These are phyloP conservation scores for Scleropages formosus DNA, from an alignment of 2,797 vertebrate genomes.

Conservation along the genomic window DNA sequence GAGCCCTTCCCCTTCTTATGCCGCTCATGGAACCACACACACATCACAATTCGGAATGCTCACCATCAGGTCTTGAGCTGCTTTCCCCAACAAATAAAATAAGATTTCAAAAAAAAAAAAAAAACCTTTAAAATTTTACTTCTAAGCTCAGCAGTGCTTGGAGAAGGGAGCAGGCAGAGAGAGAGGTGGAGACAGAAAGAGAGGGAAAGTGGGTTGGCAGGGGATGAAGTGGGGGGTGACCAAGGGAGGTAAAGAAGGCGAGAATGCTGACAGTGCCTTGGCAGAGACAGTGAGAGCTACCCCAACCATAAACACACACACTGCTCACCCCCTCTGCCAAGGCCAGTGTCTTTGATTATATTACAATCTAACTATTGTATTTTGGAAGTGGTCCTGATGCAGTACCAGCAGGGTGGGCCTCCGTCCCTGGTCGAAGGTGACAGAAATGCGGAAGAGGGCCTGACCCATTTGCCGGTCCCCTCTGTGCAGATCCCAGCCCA, in stretches of 20 bases:
- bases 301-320: background rate
- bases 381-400: too few species aligned
- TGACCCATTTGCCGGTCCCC: too few species aligned
- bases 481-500: too few species aligned
- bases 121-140: conserved; percentile 32
- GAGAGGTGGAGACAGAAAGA: conserved; percentile 42
- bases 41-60: conserved; percentile 33
- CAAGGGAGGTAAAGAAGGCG: conserved; percentile 17
- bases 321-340: conserved; percentile 22
- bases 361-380: too few species aligned
- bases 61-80: conserved; percentile 45
- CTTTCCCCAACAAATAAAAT: too few species aligned
- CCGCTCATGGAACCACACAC: conserved; percentile 38
- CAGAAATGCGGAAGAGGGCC: too few species aligned
- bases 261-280: conserved; percentile 48
- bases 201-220: conserved; percentile 28
- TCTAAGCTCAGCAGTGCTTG: conserved; percentile 38
- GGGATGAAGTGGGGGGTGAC: conserved; percentile 38
- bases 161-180: conserved; percentile 46
- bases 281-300: conserved; percentile 35
- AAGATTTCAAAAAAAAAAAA: conserved; percentile 29
- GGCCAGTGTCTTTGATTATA: too few species aligned
- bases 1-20: background rate
- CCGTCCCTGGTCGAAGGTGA: too few species aligned
- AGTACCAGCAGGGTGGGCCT: too few species aligned